These are phyloP conservation scores for Melanargia galathea DNA, from an alignment of 2,888 invertebrate species.

Conservation along the genomic window DNA sequence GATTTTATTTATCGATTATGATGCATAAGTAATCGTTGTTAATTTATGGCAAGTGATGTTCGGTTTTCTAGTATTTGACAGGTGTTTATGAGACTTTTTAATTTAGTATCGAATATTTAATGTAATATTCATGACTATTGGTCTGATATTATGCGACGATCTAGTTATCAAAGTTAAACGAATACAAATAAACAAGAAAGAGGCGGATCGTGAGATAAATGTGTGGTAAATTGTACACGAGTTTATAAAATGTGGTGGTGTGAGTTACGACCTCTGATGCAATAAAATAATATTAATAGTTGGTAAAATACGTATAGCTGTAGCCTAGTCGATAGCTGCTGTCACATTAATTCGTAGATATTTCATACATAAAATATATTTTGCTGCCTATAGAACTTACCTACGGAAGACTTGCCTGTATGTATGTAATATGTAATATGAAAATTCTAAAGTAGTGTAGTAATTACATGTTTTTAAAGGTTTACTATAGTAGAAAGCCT, in stretches of 20 bases:
- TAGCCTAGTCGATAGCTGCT: not conserved
- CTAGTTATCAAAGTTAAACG: conserved; percentile 33
- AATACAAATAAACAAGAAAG: conserved; percentile 34
- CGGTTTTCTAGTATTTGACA: conserved; percentile 19
- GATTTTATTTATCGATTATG: conserved; percentile 7
- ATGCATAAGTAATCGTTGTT: conserved; percentile 15
- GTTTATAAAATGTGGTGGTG: conserved; percentile 17
- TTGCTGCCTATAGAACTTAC: not conserved
- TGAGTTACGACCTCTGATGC: conserved; percentile 15
- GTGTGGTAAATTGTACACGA: conserved; percentile 22
- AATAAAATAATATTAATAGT: conserved; percentile 14
- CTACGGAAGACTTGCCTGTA: too few species aligned
- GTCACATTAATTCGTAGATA: not conserved
- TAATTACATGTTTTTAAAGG: too few species aligned
- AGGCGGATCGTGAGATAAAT: conserved; percentile 29
- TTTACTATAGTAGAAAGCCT: too few species aligned
- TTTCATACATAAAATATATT: not conserved
- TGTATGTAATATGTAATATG: too few species aligned
- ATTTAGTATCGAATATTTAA: conserved; percentile 27
- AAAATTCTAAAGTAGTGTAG: too few species aligned
- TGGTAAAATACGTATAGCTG: conserved; percentile 9
- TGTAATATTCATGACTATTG: conserved; percentile 26
- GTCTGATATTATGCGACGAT: conserved; percentile 20
- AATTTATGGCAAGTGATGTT: conserved; percentile 16
- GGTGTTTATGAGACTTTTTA: conserved; percentile 26